Evolutionary conservation across 2,113 vertebrate species (phyloP).

Genomic region (Jaculus jaculus): DNA sequence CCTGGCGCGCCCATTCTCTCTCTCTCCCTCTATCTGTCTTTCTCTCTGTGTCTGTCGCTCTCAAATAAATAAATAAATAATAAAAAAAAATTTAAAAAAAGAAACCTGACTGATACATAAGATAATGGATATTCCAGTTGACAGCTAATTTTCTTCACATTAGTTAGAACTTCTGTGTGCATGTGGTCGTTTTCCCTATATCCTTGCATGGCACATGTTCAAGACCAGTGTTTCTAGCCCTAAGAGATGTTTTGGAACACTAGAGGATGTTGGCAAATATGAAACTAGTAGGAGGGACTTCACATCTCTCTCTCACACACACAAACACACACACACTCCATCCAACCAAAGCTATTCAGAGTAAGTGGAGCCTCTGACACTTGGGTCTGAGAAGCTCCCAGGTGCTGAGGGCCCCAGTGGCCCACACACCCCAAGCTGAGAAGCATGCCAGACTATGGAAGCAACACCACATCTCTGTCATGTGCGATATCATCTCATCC

Average conservation of each 20-base stretch:
- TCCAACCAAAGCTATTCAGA: background rate
- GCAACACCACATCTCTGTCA: background rate
- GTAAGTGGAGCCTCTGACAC: background rate
- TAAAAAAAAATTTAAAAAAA: too few relatives aligned
- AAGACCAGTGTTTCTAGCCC: background rate
- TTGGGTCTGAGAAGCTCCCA: background rate
- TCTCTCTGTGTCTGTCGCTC: too few relatives aligned
- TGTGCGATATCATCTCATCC: background rate
- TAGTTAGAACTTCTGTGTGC: background rate
- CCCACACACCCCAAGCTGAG: background rate
- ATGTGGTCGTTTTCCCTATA: background rate
- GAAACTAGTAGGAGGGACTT: too few relatives aligned
- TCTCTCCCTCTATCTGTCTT: too few relatives aligned
- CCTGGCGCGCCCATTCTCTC: too few relatives aligned
- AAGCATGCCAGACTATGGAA: background rate
- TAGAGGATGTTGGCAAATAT: background rate
- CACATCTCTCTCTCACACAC: too few relatives aligned
- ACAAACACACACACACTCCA: too few relatives aligned
- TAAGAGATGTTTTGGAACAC: background rate
- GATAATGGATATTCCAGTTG: background rate
- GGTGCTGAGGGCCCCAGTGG: background rate
- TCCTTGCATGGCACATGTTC: background rate
- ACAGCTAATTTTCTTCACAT: background rate
- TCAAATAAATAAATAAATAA: too few relatives aligned
- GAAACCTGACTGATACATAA: background rate